phyloP scores from a whole-genome alignment of 2,113 vertebrate genomes.

The Acanthochromis polyacanthus region DNA sequence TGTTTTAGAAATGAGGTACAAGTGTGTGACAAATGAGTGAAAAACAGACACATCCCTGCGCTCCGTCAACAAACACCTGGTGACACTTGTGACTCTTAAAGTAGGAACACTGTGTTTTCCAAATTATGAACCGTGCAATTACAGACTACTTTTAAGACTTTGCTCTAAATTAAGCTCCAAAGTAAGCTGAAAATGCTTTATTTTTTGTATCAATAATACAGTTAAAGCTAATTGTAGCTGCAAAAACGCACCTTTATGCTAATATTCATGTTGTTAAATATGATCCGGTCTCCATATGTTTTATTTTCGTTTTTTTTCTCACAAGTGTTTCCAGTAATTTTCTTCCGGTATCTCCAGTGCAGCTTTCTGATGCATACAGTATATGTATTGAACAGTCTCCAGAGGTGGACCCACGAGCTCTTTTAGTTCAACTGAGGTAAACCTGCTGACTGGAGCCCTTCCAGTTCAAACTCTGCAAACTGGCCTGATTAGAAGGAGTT shows the following conservation, averaged over 20 bases:
- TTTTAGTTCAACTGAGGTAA: slow-evolving; percentile 71
- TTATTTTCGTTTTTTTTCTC: not conserved
- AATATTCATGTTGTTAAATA: no score
- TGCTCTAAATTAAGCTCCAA: not conserved
- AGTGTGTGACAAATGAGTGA: slow-evolving; percentile 52
- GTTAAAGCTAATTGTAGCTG: not conserved
- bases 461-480: slow-evolving; percentile 67
- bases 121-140: not conserved
- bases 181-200: not conserved
- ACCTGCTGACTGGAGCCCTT: slow-evolving; percentile 65
- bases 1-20: slow-evolving; percentile 46
- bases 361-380: not conserved
- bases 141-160: not conserved
- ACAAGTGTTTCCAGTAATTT: not conserved
- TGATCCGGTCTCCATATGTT: not conserved
- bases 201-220: not conserved
- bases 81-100: slow-evolving; percentile 24
- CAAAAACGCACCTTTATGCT: no score
- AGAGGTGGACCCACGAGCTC: slow-evolving; percentile 4
- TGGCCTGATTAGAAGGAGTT: slow-evolving; percentile 59
- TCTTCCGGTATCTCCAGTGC: not conserved
- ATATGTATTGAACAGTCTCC: not conserved
- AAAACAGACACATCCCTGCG: slow-evolving; percentile 36
- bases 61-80: slow-evolving; percentile 52
- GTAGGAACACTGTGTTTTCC: not conserved